These are phyloP conservation scores for Zaprionus ornatus DNA, from an alignment of 1,140 invertebrate genomes.

Conservation along the genomic window DNA sequence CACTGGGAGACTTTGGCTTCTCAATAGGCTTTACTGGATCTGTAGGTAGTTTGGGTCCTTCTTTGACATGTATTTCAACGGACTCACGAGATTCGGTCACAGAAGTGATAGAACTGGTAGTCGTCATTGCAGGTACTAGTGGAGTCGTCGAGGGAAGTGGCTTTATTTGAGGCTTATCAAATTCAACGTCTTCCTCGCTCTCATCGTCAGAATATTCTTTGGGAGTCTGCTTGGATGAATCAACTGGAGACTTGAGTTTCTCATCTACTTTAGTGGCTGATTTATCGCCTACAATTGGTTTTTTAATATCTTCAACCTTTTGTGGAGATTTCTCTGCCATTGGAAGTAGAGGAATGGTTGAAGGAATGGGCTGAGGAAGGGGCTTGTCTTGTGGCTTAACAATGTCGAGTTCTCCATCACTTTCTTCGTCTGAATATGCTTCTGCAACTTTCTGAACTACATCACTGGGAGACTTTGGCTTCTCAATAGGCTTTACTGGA, in stretches of 20 bases:
- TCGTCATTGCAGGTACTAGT: background rate
- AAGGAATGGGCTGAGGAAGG: background rate
- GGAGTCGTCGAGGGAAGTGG: background rate
- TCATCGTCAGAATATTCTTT: background rate
- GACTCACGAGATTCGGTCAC: background rate
- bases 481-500: background rate
- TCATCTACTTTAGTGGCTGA: background rate
- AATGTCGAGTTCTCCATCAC: background rate
- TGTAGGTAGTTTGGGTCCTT: background rate
- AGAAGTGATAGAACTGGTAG: background rate
- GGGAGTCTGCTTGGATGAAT: background rate
- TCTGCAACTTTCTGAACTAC: background rate
- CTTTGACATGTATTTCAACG: background rate
- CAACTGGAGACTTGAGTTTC: background rate
- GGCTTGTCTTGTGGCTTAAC: background rate
- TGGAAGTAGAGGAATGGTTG: background rate
- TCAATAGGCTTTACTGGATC: background rate
- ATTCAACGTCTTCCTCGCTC: background rate
- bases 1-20: background rate
- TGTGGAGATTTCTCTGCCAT: slow-evolving; percentile 7
- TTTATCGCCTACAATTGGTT: background rate
- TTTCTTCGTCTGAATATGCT: slow-evolving; percentile 17
- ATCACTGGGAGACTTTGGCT: background rate
- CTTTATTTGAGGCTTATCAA: slow-evolving; percentile 2
- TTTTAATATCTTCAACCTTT: background rate